Percentiles rank a stretch among this genome's conserved stretches.
Conservation (phyloP, 2,888 invertebrate species). For the Spilosoma lubricipeda region DNA sequence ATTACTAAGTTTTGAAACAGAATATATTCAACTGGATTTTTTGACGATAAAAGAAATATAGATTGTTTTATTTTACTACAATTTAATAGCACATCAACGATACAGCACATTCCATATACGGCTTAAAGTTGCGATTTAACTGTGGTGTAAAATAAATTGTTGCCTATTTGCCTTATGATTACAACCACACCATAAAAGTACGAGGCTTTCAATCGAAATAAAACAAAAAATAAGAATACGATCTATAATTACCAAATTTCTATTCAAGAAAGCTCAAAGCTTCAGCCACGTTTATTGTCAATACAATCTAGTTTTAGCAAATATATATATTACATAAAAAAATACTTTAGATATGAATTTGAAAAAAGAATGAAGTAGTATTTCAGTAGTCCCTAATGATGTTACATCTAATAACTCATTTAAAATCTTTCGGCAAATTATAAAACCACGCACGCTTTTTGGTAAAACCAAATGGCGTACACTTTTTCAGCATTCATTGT, state of each 20-base stretch:
- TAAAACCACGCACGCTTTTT: not conserved
- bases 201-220: not conserved
- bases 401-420: not conserved
- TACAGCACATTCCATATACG: not conserved
- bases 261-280: not conserved
- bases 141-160: not conserved
- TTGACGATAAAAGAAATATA: no score
- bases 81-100: no score
- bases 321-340: not conserved
- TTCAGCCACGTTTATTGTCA: not conserved
- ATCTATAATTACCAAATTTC: not conserved
- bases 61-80: no score
- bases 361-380: not conserved
- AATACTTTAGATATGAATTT: no score
- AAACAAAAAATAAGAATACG: not conserved
- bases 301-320: not conserved
- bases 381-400: not conserved
- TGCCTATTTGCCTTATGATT: not conserved
- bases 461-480: not conserved
- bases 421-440: not conserved
- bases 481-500: not conserved
- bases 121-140: not conserved
- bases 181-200: not conserved
- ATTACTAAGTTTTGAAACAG: not conserved
- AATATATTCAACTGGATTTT: not conserved